A percentile compares a stretch with the other conserved stretches of the same genome.
Evolutionary conservation across 2,797 vertebrate species (phyloP).

Genomic region (Pangasius krempfi): DNA sequence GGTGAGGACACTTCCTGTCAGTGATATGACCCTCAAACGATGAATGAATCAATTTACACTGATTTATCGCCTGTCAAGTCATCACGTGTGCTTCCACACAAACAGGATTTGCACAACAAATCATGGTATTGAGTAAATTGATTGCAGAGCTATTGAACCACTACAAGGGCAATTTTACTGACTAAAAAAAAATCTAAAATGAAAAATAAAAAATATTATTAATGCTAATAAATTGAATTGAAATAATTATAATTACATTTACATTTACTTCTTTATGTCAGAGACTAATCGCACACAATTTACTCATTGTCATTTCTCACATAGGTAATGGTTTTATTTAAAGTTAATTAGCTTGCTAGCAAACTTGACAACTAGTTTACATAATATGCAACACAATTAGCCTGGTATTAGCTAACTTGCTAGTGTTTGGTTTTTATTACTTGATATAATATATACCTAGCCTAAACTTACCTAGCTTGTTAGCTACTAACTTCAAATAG

Average conservation of each 20-base stretch:
- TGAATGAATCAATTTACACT: not conserved
- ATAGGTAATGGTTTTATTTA: not conserved
- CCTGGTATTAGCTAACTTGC: not conserved
- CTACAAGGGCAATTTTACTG: not conserved
- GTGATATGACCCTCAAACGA: not conserved
- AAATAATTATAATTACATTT: not conserved
- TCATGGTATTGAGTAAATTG: not conserved
- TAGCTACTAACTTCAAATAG: not conserved
- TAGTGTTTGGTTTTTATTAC: not conserved
- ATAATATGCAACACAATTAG: not conserved
- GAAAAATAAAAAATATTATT: not conserved
- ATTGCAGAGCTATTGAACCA: too few species aligned
- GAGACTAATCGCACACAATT: not conserved
- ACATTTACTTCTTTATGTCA: not conserved
- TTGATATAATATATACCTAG: not conserved
- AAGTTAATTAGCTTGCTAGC: not conserved
- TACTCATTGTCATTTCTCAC: not conserved
- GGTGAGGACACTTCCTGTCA: slow-evolving; percentile 62
- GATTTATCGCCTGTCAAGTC: not conserved
- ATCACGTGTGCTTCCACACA: not conserved
- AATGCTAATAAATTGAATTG: not conserved
- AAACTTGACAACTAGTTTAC: not conserved
- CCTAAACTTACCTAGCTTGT: not conserved
- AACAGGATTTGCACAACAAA: not conserved
- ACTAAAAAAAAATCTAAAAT: not conserved